Conservation (phyloP, 2,797 vertebrate genomes). For the Mormyrops boulengeri region DNA sequence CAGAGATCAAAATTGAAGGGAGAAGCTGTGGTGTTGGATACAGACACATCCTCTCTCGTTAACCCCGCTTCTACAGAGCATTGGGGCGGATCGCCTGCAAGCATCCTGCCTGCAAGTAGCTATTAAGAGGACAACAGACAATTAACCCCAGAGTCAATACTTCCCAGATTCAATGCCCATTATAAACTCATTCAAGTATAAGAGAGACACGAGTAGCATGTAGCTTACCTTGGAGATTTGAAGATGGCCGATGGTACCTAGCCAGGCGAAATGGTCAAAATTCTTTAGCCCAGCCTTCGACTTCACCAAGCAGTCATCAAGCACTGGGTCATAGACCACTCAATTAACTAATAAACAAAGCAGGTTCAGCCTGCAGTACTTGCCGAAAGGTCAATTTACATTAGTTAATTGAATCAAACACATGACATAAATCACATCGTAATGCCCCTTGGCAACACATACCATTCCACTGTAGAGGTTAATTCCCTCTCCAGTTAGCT, state of each 20-base stretch:
- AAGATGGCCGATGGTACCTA: background rate
- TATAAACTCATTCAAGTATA: constrained; percentile 54
- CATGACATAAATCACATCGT: background rate
- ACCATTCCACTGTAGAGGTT: background rate
- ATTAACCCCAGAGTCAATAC: constrained; percentile 62
- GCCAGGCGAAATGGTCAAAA: background rate
- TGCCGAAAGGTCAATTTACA: background rate
- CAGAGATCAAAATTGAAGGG: background rate
- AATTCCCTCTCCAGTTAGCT: background rate
- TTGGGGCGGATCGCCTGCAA: constrained; percentile 38
- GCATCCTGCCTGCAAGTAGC: constrained; percentile 46
- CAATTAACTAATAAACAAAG: background rate
- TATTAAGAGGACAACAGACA: constrained; percentile 66
- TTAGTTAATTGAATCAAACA: background rate
- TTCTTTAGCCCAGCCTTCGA: background rate
- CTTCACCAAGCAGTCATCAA: background rate
- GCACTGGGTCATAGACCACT: background rate
- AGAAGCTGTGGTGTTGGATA: background rate
- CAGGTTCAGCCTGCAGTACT: background rate
- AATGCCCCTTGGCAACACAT: background rate
- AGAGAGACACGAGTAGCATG: constrained; percentile 21
- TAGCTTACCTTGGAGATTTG: constrained; percentile 43
- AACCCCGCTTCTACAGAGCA: constrained; percentile 3
- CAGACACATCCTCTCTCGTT: constrained; percentile 4
- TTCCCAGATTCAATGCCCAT: constrained; percentile 50